phyloP scores from a whole-genome alignment of 92 coral and sea anemone species.

The Scolanthus callimorphus region DNA sequence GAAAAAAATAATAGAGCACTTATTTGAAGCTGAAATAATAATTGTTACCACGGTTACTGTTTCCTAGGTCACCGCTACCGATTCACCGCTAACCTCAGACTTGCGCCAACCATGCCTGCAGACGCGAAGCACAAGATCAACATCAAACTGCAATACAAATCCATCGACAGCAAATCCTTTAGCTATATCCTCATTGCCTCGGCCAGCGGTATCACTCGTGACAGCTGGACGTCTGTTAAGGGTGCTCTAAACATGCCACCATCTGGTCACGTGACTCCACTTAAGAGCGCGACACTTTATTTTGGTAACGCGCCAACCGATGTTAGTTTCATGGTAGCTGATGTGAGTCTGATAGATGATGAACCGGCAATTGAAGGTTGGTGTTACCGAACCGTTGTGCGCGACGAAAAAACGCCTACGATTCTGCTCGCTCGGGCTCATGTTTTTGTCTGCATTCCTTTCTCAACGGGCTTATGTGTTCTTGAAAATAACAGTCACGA shows the following conservation, averaged over 20 bases:
- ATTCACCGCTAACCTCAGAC: not conserved
- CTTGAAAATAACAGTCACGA: too few species aligned
- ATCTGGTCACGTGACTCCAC: not conserved
- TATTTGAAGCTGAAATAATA: too few species aligned
- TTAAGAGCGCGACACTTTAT: not conserved
- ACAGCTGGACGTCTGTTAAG: not conserved
- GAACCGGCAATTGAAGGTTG: not conserved
- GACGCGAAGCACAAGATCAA: slow-evolving; percentile 4
- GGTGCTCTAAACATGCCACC: slow-evolving; percentile 6
- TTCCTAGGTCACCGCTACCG: slow-evolving; percentile 1
- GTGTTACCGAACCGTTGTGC: too few species aligned
- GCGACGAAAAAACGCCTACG: too few species aligned
- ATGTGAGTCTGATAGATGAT: not conserved
- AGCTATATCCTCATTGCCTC: slow-evolving; percentile 3
- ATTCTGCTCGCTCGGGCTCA: too few species aligned
- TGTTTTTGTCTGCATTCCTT: too few species aligned
- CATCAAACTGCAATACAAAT: slow-evolving; percentile 1
- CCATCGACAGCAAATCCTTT: not conserved
- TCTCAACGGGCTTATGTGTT: too few species aligned
- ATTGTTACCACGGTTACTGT: too few species aligned
- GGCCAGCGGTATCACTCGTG: slow-evolving; percentile 6
- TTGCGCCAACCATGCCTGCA: slow-evolving; percentile 1
- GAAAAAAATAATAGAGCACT: too few species aligned
- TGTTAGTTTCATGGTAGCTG: slow-evolving; percentile 1
- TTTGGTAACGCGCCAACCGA: slow-evolving; percentile 10